Base-by-base conservation (phyloP, 2,888 invertebrate species). In the Microctonus hyperodae region DNA sequence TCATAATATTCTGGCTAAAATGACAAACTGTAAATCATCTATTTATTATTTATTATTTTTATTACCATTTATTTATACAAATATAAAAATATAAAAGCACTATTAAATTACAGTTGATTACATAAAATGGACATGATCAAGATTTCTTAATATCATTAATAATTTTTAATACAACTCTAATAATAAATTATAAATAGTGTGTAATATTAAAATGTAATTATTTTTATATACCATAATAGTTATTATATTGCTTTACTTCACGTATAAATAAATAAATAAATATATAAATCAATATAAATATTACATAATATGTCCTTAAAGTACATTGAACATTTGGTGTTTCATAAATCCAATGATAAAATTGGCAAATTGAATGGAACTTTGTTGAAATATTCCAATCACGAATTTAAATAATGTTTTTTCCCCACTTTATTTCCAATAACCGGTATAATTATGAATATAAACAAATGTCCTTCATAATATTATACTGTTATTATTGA, bases 331-430 rank as follows among this genome's bases (percentile, higher is more conserved):
- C 37, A n/a, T n/a, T n/a, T n/a, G n/a, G n/a, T n/a, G 37, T 13
- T 37, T 37, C n/a, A n/a, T 37, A 13, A n/a, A 37, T 13, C 13
- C n/a, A 37, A 37, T 37, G 37, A 37, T 37, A 37, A n/a, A 37
- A 37, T n/a, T 37, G 6, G 11, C 20, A 16, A 59, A 22, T 59
- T 35, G 28, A 48, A n/a, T 60, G n/a, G 28, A 11, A 31, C 48
- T 11, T 20, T 25, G 31, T 60, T 31, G 16, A 20, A 31, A 60
- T 48, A 48, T 48, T 48, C 60, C 60, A 48, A 60, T 33, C 6
- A 22, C 10, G 44, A 5, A 25, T 7, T 44, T 20, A 10, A 23
- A n/a, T 7, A 3, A 3, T 2, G 11, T n/a, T 11, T 40, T 11
- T 11, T 50, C 48, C 23, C 37, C n/a, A 22, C 20, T 4, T 22